These are phyloP conservation scores for Alauda arvensis DNA, from an alignment of 2,797 vertebrate species.

Conservation along the genomic window DNA sequence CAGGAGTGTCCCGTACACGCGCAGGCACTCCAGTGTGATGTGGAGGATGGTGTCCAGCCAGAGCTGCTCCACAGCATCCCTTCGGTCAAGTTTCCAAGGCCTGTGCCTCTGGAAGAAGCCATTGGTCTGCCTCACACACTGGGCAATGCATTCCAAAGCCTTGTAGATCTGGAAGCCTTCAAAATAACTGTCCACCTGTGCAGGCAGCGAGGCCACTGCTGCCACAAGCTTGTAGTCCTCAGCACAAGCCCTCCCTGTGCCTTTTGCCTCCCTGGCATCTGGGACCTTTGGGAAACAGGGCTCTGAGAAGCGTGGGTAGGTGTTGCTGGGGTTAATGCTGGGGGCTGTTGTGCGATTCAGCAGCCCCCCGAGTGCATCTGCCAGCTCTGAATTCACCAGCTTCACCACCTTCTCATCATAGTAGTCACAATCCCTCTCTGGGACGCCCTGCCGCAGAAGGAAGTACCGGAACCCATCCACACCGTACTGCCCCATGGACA, in stretches of 20 bases:
- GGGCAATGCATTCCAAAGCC: slow-evolving; percentile 84
- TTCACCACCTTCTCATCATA: slow-evolving; percentile 84
- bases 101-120: slow-evolving; percentile 88
- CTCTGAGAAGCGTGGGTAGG: slow-evolving; percentile 79
- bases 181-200: slow-evolving; percentile 74
- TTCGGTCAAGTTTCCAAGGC: slow-evolving; percentile 85
- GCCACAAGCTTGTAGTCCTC: slow-evolving; percentile 84
- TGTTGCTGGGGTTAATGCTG: slow-evolving; percentile 84
- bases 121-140: slow-evolving; percentile 86
- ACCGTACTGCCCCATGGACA: slow-evolving; percentile 75
- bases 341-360: slow-evolving; percentile 86
- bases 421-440: slow-evolving; percentile 89
- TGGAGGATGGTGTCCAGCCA: slow-evolving; percentile 89
- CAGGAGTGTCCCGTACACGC: slow-evolving; percentile 86
- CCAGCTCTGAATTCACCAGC: slow-evolving; percentile 87
- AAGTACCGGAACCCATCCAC: slow-evolving; percentile 92
- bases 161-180: slow-evolving; percentile 85
- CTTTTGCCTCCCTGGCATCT: not conserved
- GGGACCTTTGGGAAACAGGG: slow-evolving; percentile 68
- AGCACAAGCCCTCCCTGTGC: slow-evolving; percentile 41
- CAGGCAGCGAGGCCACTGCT: slow-evolving; percentile 73
- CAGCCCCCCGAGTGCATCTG: slow-evolving; percentile 85
- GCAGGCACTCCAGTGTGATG: slow-evolving; percentile 85
- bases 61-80: slow-evolving; percentile 61
- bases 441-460: slow-evolving; percentile 90